Base-by-base conservation (phyloP, 2,113 vertebrate species). In the Mus musculus region DNA sequence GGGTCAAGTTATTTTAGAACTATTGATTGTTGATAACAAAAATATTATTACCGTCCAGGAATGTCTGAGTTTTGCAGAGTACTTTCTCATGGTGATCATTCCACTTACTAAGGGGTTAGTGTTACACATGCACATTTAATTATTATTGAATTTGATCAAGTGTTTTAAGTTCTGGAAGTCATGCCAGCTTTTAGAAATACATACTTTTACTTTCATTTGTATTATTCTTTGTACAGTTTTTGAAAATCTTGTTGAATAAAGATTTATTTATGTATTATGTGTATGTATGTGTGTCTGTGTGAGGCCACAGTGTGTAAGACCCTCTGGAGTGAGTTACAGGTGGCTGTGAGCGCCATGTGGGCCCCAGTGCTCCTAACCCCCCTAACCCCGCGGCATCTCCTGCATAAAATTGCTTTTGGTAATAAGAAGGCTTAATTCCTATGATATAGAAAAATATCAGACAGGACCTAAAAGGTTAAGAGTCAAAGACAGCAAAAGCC, bases 1-100 rank as follows among this genome's bases (percentile, higher is more conserved):
- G 86, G 22, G 89, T 76, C 87, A 33, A 75, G 11, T 94, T 92
- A 63, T 92, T 95, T 93, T 88, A 82, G 80, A 93, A 97, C 94
- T 80, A 85, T 5, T 75, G 36, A 26, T 30, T 78, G 91, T 39
- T 17, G 76, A 91, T 14, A 94, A 14, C 4, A 93, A 77, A 77
- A 52, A 6, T 90, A 67, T 42, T 90, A 67, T 42, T 87, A 95
- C 54, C 46, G 95, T 93, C 69, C 92, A 59, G 69, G 75, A 7
- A 80, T 11, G 91, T 94, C 80, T 94, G 87, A 63, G 33, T 93
- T 97, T 78, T 67, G 20, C 39, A 73, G 67, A 90, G 61, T 80
- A 59, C 33, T 94, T 80, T 93, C 26, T 77, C n/a, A 46, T 88
- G 52, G 73, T 88, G 69, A 89, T 56, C 63, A 67, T 87, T 67